Evolutionary conservation across 1,140 invertebrate species (phyloP).

Genomic region (Anoplolepis gracilipes): DNA sequence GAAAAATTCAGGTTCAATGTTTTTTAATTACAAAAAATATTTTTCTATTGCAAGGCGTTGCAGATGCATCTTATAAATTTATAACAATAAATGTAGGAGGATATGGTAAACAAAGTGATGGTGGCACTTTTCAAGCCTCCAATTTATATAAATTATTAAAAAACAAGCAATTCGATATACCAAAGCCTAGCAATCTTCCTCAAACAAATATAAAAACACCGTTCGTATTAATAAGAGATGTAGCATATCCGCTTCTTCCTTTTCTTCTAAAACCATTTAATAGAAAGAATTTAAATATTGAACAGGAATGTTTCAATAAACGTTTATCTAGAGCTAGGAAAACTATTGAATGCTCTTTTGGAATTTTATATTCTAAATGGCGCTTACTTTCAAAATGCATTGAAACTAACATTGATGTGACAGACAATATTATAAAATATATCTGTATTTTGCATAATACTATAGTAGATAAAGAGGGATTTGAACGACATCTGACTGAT

Average conservation of each 20-base stretch:
- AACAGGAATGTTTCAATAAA: constrained; percentile 81
- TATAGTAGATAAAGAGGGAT: constrained; percentile 12
- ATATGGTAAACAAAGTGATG: constrained; percentile 78
- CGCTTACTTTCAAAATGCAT: constrained; percentile 72
- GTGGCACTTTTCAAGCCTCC: constrained; percentile 70
- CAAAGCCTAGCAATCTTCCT: background rate
- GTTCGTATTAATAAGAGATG: constrained; percentile 1
- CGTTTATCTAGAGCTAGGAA: constrained; percentile 79
- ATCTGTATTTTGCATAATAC: constrained; percentile 41
- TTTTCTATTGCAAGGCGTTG: constrained; percentile 77
- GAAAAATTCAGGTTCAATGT: constrained; percentile 64
- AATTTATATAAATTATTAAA: constrained; percentile 20
- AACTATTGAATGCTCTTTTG: constrained; percentile 82
- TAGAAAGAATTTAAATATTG: constrained; percentile 48
- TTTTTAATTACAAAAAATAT: constrained; percentile 70
- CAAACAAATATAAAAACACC: background rate
- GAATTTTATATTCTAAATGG: constrained; percentile 82
- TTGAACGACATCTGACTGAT: background rate
- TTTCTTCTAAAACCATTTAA: background rate
- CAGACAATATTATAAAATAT: constrained; percentile 29
- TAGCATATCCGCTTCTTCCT: background rate
- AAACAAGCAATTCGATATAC: background rate
- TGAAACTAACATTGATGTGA: background rate
- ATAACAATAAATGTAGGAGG: constrained; percentile 77
- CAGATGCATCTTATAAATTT: constrained; percentile 78